Conservation (phyloP, 2,797 vertebrate species). For the Aulostomus chinensis region DNA sequence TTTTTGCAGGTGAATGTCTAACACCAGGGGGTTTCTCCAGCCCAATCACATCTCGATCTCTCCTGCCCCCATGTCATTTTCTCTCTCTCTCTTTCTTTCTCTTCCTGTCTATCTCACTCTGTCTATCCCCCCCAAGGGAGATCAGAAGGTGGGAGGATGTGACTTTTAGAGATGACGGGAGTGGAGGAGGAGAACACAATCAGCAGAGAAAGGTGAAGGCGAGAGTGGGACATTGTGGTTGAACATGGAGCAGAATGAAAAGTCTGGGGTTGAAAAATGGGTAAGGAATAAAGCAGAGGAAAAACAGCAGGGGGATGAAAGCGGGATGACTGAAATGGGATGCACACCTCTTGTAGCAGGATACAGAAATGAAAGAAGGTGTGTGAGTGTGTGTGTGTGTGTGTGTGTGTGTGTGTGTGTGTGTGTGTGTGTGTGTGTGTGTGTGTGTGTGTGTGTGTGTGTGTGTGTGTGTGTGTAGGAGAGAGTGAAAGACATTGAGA, state of each 20-base stretch:
- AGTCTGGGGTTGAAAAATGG: conserved; percentile 18
- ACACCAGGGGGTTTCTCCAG: conserved; percentile 75
- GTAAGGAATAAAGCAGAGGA: conserved; percentile 24
- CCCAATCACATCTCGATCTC: conserved; percentile 64
- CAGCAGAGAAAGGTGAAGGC: conserved; percentile 39
- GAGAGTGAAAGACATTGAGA: conserved; percentile 29
- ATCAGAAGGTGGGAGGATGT: conserved; percentile 63
- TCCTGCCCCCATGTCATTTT: conserved; percentile 43
- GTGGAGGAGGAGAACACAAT: conserved; percentile 60
- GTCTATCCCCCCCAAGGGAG: conserved; percentile 42
- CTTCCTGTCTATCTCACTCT: conserved; percentile 15
- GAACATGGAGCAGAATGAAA: conserved; percentile 35
- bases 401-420: too few relatives aligned
- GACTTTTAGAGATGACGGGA: conserved; percentile 69
- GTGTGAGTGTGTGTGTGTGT: too few relatives aligned
- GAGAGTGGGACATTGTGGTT: conserved; percentile 37
- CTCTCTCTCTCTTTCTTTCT: conserved; percentile 9
- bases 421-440: background rate
- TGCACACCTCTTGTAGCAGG: conserved; percentile 38
- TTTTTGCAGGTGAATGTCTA: conserved; percentile 80
- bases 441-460: too few relatives aligned
- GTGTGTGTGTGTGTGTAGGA: conserved; percentile 4
- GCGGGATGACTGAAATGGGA: conserved; percentile 38
- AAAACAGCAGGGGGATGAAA: conserved; percentile 31
- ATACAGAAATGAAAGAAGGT: conserved; percentile 24